Evolutionary conservation across 2,888 invertebrate species (phyloP), one percentile per base, ranked within the genome.

Genomic region (Epistrophella euchroma): DNA sequence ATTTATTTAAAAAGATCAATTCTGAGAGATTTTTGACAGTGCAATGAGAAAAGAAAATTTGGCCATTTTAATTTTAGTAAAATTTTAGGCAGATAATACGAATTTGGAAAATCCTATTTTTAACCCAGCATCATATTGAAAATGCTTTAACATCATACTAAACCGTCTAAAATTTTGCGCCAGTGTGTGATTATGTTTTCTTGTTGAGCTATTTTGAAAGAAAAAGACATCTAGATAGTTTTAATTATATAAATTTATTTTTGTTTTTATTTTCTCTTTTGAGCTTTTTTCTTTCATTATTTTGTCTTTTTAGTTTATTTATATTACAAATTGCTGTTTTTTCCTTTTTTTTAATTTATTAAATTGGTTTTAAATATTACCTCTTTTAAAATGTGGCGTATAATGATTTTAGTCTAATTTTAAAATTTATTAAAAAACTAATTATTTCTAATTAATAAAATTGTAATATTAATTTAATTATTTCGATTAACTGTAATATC

Each of bases 231-330:
- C 7, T 28, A 52, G 4, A 4, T 28, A 47, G 37, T 58, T 73
- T 80, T 60, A 80, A 80, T 85, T 80, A 85, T 85, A 85, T 85
- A 85, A 85, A 85, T 85, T 68, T 85, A 58, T 35, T 80, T 84
- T 79, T 60, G 76, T 79, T 84, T 66, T n/a, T n/a, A n/a, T n/a
- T n/a, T 78, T 75, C 35, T 78, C 74, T 71, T 43, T 66, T 78
- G 66, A 70, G 43, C 32, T 77, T 32, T 52, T 74, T 78, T 70
- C 79, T 73, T 85, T 66, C 58, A 75, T 79, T 52, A 76, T 72
- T 47, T 71, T 77, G 55, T 25, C 5, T 45, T 43, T 13, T 32
- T 68, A 52, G 25, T 73, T 76, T 60, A 45, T 47, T 47, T 85
- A 85, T 85, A 62, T 80, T 85, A 80, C 80, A 80, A 85, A 80